Evolutionary conservation across 2,888 invertebrate genomes (phyloP).

Genomic region (Xestia ashworthii): DNA sequence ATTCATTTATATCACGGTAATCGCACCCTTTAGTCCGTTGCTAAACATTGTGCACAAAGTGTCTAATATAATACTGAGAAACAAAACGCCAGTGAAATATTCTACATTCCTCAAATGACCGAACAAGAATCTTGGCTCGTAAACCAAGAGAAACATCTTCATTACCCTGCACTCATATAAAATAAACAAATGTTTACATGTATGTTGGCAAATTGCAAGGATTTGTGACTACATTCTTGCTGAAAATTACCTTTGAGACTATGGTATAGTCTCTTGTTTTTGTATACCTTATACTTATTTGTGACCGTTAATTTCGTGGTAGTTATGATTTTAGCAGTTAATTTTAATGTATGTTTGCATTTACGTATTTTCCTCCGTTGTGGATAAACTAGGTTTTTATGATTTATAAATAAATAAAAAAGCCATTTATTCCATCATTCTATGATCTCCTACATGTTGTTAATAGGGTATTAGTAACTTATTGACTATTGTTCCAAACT

Average conservation of each 20-base stretch:
- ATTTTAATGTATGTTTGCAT: no score
- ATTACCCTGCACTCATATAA: slow-evolving; percentile 70
- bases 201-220: slow-evolving; percentile 18
- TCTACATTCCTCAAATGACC: slow-evolving; percentile 48
- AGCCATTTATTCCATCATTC: no score
- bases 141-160: slow-evolving; percentile 62
- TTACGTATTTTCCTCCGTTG: no score
- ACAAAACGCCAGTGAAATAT: slow-evolving; percentile 31
- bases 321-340: no score
- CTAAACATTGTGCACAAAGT: slow-evolving; percentile 10
- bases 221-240: slow-evolving; percentile 18
- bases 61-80: slow-evolving; percentile 10
- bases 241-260: not conserved
- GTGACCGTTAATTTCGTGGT: no score
- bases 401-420: no score
- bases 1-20: slow-evolving; percentile 34
- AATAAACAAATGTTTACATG: slow-evolving; percentile 60
- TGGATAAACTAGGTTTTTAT: no score
- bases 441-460: no score
- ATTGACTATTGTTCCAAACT: no score
- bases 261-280: not conserved
- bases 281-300: not conserved
- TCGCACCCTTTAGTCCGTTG: not conserved
- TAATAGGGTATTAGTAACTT: no score
- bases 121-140: slow-evolving; percentile 41